Conservation (phyloP, 1,140 invertebrate genomes). For the Drosophila orena region DNA sequence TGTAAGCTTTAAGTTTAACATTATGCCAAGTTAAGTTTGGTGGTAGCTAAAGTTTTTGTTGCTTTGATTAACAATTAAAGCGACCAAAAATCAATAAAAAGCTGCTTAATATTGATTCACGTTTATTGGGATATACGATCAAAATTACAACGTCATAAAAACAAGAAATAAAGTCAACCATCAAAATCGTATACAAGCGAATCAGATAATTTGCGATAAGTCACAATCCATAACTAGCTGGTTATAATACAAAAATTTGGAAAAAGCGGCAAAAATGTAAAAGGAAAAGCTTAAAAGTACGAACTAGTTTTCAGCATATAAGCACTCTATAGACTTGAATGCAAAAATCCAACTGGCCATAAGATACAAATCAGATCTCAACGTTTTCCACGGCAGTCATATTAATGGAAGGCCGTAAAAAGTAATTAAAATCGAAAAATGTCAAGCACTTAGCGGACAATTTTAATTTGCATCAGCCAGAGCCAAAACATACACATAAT, state of each 20-base stretch:
- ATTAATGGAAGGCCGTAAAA: conserved; percentile 17
- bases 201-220: no score
- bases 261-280: no score
- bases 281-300: no score
- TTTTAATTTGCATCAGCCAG: conserved; percentile 23
- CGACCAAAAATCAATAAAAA: conserved; percentile 3
- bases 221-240: background rate
- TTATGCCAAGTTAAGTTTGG: background rate
- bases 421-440: conserved; percentile 11
- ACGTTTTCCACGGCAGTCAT: conserved; percentile 7
- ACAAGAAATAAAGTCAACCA: conserved; percentile 1
- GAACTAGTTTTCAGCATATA: no score
- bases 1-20: background rate
- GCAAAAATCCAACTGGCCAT: conserved; percentile 2
- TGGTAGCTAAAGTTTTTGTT: background rate
- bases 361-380: conserved; percentile 18
- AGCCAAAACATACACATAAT: conserved; percentile 34
- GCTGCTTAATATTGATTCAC: background rate
- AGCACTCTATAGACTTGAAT: background rate
- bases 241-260: background rate
- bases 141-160: background rate
- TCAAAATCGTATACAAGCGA: conserved; percentile 5
- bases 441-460: conserved; percentile 10
- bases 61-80: background rate
- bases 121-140: background rate